Percentiles rank a stretch among this genome's conserved stretches.
phyloP scores from a whole-genome alignment of 2,113 vertebrate species.

The Ophthalmolycus amberensis region DNA sequence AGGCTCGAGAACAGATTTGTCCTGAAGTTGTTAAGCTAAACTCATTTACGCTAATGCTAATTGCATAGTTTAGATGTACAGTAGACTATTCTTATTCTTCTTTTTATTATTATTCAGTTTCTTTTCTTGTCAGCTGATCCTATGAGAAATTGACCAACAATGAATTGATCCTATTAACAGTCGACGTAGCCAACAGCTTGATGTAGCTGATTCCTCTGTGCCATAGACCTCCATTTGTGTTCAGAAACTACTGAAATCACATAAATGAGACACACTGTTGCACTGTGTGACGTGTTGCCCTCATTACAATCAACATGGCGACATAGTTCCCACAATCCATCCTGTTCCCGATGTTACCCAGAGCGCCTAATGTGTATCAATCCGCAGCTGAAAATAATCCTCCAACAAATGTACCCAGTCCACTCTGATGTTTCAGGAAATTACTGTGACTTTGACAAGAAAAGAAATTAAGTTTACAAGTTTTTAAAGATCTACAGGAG shows the following conservation, averaged over 20 bases:
- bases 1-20: neutral
- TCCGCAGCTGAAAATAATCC: neutral
- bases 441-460: neutral
- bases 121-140: neutral
- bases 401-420: neutral
- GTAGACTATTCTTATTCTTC: neutral
- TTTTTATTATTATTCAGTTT: neutral
- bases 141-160: neutral
- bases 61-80: neutral
- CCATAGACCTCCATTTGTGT: neutral
- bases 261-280: neutral
- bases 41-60: neutral
- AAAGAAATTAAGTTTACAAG: too few relatives aligned
- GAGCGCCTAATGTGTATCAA: neutral
- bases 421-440: neutral
- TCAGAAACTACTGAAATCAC: neutral
- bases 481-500: conserved; percentile 1
- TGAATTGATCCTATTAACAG: neutral
- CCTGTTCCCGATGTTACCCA: neutral
- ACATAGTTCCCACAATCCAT: neutral
- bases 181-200: too few relatives aligned
- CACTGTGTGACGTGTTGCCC: neutral
- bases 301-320: neutral
- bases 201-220: neutral
- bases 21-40: neutral